A percentile compares a stretch with the other conserved stretches of the same genome.
Evolutionary conservation across 2,888 invertebrate genomes (phyloP).

Genomic region (Lobophora halterata): DNA sequence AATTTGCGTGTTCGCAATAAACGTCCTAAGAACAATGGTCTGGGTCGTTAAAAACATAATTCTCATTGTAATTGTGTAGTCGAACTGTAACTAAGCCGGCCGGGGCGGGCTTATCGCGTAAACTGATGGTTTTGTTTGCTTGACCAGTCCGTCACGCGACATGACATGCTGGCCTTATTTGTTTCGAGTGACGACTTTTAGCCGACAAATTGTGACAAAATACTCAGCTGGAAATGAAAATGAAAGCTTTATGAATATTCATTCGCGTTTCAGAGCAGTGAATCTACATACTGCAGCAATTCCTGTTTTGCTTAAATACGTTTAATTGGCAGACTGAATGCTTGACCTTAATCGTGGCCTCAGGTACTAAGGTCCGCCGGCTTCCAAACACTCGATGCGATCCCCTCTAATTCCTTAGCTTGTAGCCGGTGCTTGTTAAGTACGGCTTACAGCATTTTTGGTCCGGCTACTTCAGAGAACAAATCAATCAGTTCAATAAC

Average conservation of each 20-base stretch:
- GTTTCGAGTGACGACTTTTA: slow-evolving; percentile 34
- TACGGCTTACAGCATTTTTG: slow-evolving; percentile 14
- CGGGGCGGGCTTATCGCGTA: slow-evolving; percentile 43
- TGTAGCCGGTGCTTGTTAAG: slow-evolving; percentile 18
- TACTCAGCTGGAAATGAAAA: slow-evolving; percentile 8
- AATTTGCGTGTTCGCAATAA: slow-evolving; percentile 45
- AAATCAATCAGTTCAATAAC: slow-evolving; percentile 12
- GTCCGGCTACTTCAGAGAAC: slow-evolving; percentile 4
- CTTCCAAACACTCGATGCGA: slow-evolving; percentile 15
- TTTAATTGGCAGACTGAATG: slow-evolving; percentile 13
- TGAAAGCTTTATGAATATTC: slow-evolving; percentile 14
- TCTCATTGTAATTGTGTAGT: slow-evolving; percentile 44
- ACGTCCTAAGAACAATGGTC: slow-evolving; percentile 47
- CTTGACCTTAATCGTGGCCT: slow-evolving; percentile 15
- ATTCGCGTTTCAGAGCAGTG: slow-evolving; percentile 11
- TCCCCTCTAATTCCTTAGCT: slow-evolving; percentile 13
- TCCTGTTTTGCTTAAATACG: slow-evolving; percentile 2
- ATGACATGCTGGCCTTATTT: slow-evolving; percentile 37
- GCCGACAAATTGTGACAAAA: slow-evolving; percentile 21
- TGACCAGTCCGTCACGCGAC: slow-evolving; percentile 45
- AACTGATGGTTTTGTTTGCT: slow-evolving; percentile 47
- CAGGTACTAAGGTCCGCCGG: slow-evolving; percentile 12
- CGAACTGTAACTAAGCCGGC: slow-evolving; percentile 29
- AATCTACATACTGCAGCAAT: slow-evolving; percentile 14
- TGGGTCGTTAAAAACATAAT: slow-evolving; percentile 47